A percentile compares a stretch with the other conserved stretches of the same genome.
Evolutionary conservation across 2,113 vertebrate species (phyloP).

Genomic region (Vireo altiloquus): DNA sequence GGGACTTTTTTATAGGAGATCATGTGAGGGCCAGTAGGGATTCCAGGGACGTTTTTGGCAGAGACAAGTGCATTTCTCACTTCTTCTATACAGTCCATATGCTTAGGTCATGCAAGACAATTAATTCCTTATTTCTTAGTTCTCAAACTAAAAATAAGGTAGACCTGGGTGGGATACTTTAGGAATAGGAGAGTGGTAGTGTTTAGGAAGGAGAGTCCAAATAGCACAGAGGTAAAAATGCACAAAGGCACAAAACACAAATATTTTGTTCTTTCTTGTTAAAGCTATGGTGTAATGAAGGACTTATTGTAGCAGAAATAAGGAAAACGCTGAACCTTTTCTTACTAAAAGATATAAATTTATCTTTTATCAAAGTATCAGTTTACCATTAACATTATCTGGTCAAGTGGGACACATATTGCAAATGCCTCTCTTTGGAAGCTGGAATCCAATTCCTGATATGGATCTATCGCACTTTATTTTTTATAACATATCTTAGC

Average conservation of each 20-base stretch:
- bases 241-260: accelerated
- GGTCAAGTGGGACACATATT: not conserved
- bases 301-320: not conserved
- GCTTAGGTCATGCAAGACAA: not conserved
- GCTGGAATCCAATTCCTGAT: not conserved
- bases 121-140: not conserved
- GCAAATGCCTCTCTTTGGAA: not conserved
- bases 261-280: not conserved
- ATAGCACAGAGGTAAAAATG: not conserved
- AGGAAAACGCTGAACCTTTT: not conserved
- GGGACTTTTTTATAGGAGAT: not conserved
- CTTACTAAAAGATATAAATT: not conserved
- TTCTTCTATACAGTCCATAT: not conserved
- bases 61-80: accelerated
- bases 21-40: not conserved
- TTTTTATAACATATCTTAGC: not conserved
- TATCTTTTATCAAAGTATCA: not conserved
- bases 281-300: not conserved
- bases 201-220: not conserved
- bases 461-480: not conserved
- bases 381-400: not conserved
- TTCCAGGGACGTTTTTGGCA: not conserved
- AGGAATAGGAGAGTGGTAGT: not conserved
- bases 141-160: not conserved
- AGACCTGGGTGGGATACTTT: not conserved